Conservation (phyloP, 2,888 invertebrate genomes). For the Chalcosyrphus nemorum region DNA sequence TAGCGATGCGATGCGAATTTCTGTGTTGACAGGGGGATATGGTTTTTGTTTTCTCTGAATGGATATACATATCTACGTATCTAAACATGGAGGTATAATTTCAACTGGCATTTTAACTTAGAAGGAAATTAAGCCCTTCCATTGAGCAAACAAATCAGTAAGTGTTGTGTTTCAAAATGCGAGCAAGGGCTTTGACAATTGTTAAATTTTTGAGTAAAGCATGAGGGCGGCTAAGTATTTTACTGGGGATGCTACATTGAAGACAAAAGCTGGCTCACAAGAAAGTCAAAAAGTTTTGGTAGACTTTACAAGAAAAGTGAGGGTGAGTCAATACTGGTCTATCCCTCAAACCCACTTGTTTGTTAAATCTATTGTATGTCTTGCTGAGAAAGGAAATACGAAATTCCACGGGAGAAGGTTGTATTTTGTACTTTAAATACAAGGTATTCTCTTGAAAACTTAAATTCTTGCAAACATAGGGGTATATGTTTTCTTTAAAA, state of each 20-base stretch:
- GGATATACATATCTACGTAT: background rate
- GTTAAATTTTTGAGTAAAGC: background rate
- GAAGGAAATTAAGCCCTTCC: background rate
- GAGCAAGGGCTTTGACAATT: background rate
- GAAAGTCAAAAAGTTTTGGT: background rate
- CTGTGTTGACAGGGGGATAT: slow-evolving; percentile 11
- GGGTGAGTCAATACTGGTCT: too few relatives aligned
- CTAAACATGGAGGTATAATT: background rate
- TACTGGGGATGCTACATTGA: background rate
- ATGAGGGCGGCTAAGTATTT: background rate
- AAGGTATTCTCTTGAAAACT: too few relatives aligned
- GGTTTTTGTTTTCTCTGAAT: slow-evolving; percentile 27
- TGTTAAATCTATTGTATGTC: too few relatives aligned
- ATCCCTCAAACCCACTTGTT: too few relatives aligned
- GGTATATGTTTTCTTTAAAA: too few relatives aligned
- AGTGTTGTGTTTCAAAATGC: background rate
- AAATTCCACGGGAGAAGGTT: too few relatives aligned
- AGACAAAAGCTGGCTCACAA: background rate
- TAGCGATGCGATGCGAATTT: background rate
- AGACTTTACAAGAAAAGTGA: too few relatives aligned
- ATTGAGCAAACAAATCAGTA: background rate
- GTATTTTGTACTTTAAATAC: too few relatives aligned
- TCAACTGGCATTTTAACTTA: background rate
- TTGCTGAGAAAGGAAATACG: too few relatives aligned
- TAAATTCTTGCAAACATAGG: too few relatives aligned